Evolutionary conservation across 1,140 invertebrate species (phyloP).

Genomic region (Globodera rostochiensis): DNA sequence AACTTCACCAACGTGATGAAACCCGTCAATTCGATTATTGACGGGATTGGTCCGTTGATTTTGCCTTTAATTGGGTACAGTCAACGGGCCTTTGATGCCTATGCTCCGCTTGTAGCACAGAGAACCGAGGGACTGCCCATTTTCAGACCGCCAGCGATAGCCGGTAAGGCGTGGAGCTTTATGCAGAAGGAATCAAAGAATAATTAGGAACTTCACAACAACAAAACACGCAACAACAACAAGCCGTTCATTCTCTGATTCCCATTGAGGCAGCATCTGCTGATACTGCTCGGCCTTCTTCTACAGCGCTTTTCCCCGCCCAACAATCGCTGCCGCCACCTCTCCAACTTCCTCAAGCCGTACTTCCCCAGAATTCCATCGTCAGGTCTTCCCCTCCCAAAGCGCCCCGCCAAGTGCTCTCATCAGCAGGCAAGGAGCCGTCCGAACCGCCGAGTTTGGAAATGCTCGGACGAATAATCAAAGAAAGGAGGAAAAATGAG

Average conservation of each 20-base stretch:
- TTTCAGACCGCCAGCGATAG: slow-evolving; percentile 1
- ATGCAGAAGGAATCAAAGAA: background rate
- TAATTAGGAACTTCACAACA: background rate
- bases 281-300: background rate
- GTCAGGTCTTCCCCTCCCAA: background rate
- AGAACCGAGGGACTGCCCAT: slow-evolving; percentile 10
- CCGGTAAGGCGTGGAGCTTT: background rate
- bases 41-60: slow-evolving; percentile 43
- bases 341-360: background rate
- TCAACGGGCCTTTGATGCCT: slow-evolving; percentile 31
- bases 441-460: slow-evolving; percentile 26
- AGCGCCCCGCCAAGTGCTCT: background rate
- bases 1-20: slow-evolving; percentile 41
- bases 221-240: slow-evolving; percentile 1
- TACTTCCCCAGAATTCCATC: background rate
- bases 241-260: background rate
- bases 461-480: slow-evolving; percentile 22
- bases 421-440: background rate
- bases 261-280: background rate
- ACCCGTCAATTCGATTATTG: slow-evolving; percentile 43
- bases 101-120: slow-evolving; percentile 8
- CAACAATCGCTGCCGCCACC: background rate
- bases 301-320: background rate
- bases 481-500: slow-evolving; percentile 21
- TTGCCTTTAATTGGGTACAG: slow-evolving; percentile 38